Conservation (phyloP, 2,797 vertebrate genomes). For the Gymnoscopelus braueri region DNA sequence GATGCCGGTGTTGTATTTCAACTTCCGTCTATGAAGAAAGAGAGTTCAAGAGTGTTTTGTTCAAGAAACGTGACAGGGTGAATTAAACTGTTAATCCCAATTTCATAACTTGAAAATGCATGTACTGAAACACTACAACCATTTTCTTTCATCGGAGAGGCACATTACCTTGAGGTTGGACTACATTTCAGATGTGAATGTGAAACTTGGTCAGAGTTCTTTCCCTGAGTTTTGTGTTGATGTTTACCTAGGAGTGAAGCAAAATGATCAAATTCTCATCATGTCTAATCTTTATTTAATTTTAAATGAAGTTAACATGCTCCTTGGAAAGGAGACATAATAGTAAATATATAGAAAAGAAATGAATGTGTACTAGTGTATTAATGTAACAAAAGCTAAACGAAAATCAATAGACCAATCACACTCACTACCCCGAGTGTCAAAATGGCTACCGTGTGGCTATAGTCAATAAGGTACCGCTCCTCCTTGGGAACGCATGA, state of each 20-base stretch:
- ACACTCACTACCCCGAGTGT: neutral
- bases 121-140: neutral
- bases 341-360: neutral
- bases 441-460: too few species aligned
- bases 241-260: conserved; percentile 73
- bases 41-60: neutral
- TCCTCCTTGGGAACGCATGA: conserved; percentile 66
- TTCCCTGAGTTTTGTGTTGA: conserved; percentile 81
- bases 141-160: neutral
- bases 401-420: neutral
- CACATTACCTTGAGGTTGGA: conserved; percentile 87
- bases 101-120: neutral
- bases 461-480: too few species aligned
- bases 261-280: conserved; percentile 11
- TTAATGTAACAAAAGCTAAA: neutral
- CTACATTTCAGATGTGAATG: conserved; percentile 82
- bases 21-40: conserved; percentile 71
- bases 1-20: conserved; percentile 70
- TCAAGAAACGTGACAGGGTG: neutral
- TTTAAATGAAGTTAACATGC: too few species aligned
- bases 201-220: conserved; percentile 79
- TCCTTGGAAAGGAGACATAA: neutral
- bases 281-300: neutral
- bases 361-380: neutral
- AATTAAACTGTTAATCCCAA: neutral